Conservation (phyloP, 2,888 invertebrate genomes). For the Muscina levida region DNA sequence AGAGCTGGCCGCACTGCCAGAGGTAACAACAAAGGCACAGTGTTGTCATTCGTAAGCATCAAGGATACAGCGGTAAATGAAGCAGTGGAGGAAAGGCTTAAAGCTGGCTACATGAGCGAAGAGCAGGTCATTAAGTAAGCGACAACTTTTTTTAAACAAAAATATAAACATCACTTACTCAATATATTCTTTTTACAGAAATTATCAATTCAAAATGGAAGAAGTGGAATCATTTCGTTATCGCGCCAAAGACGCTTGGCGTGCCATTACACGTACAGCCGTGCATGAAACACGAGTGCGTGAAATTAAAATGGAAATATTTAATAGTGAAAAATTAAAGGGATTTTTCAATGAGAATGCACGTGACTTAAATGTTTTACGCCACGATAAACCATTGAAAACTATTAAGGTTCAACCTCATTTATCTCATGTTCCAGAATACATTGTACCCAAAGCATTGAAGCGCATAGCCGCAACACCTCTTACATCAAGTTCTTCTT, state of each 20-base stretch:
- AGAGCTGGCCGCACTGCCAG: constrained; percentile 95
- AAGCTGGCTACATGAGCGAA: constrained; percentile 84
- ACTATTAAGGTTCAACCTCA: constrained; percentile 92
- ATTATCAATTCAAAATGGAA: constrained; percentile 95
- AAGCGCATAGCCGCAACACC: constrained; percentile 82
- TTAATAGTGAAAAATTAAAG: constrained; percentile 95
- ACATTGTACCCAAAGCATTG: constrained; percentile 90
- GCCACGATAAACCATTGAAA: constrained; percentile 92
- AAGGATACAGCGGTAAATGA: constrained; percentile 88
- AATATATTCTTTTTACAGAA: constrained; percentile 81
- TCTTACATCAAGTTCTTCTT: not conserved
- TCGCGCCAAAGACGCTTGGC: constrained; percentile 96
- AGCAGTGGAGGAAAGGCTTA: constrained; percentile 87
- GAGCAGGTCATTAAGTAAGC: constrained; percentile 83
- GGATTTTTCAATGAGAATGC: constrained; percentile 96
- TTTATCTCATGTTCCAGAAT: constrained; percentile 95
- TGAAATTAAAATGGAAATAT: constrained; percentile 96
- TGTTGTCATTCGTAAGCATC: constrained; percentile 92
- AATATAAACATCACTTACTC: constrained; percentile 1
- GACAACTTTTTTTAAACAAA: not conserved
- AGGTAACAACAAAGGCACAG: constrained; percentile 92
- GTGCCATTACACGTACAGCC: constrained; percentile 95
- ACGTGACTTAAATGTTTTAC: constrained; percentile 89
- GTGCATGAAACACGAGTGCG: constrained; percentile 96
- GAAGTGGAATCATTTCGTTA: constrained; percentile 98